phyloP scores from a whole-genome alignment of 1,140 invertebrate species.

The Luehdorfia chinensis region DNA sequence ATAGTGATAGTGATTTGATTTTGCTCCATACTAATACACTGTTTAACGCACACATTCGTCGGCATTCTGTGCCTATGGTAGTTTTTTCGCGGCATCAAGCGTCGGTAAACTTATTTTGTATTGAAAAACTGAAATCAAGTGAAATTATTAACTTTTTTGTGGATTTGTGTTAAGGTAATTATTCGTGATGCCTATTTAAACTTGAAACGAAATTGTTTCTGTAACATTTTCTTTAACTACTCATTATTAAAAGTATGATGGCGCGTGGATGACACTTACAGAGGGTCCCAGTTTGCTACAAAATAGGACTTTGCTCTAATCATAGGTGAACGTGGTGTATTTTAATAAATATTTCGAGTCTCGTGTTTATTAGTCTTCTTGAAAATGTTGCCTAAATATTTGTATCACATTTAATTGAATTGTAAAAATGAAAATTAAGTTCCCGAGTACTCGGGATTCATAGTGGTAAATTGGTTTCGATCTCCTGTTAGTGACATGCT shows the following conservation, averaged over 20 bases:
- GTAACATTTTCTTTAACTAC: slow-evolving; percentile 19
- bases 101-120: slow-evolving; percentile 64
- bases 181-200: slow-evolving; percentile 22
- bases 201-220: slow-evolving; percentile 12
- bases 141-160: slow-evolving; percentile 26
- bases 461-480: slow-evolving; percentile 4
- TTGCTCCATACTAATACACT: background rate
- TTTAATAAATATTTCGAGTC: slow-evolving; percentile 41
- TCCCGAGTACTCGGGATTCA: slow-evolving; percentile 39
- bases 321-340: slow-evolving; percentile 37
- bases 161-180: slow-evolving; percentile 33
- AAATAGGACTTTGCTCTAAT: slow-evolving; percentile 62
- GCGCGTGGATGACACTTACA: slow-evolving; percentile 56
- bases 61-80: slow-evolving; percentile 13
- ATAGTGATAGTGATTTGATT: no score
- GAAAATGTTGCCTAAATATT: slow-evolving; percentile 26
- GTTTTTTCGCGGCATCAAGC: slow-evolving; percentile 27
- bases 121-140: slow-evolving; percentile 35
- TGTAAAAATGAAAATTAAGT: slow-evolving; percentile 69
- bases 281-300: slow-evolving; percentile 47
- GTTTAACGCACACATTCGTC: slow-evolving; percentile 2
- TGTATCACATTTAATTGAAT: slow-evolving; percentile 21
- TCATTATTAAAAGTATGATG: slow-evolving; percentile 46
- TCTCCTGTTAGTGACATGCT: background rate
- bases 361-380: slow-evolving; percentile 28